Percentiles rank a stretch among this genome's conserved stretches.
Evolutionary conservation across 2,797 vertebrate species (phyloP).

Genomic region (Gobio occitaniae): DNA sequence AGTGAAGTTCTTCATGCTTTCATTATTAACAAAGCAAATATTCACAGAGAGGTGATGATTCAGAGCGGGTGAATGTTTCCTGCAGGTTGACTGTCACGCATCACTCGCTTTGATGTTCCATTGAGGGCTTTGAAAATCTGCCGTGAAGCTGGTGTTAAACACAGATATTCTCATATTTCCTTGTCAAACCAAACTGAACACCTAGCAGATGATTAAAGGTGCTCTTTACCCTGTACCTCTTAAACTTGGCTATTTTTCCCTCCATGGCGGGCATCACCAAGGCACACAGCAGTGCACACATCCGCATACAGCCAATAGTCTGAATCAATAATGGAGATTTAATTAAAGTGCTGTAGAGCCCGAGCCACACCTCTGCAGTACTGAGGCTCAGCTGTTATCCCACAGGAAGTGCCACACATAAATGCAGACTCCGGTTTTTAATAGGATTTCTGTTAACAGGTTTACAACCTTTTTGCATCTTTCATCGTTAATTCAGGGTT

Average conservation of each 20-base stretch:
- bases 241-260: conserved; percentile 6
- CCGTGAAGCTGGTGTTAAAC: conserved; percentile 9
- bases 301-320: conserved; percentile 23
- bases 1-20: conserved; percentile 29
- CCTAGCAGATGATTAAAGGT: conserved; percentile 35
- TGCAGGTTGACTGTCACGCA: conserved; percentile 11
- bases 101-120: conserved; percentile 15
- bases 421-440: background rate
- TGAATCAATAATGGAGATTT: conserved; percentile 52
- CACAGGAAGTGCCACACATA: background rate
- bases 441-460: background rate
- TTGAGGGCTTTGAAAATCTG: background rate
- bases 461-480: background rate
- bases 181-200: conserved; percentile 18
- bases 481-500: background rate
- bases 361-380: conserved; percentile 17
- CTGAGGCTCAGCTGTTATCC: conserved; percentile 14
- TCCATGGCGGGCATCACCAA: background rate
- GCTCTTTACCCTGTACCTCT: background rate
- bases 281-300: conserved; percentile 2
- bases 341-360: conserved; percentile 38
- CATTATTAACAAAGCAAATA: conserved; percentile 18
- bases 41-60: conserved; percentile 14
- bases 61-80: conserved; percentile 5
- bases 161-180: conserved; percentile 37